Evolutionary conservation across 2,113 vertebrate species (phyloP), one percentile per base, ranked within the genome.

Genomic region (Addax nasomaculatus): DNA sequence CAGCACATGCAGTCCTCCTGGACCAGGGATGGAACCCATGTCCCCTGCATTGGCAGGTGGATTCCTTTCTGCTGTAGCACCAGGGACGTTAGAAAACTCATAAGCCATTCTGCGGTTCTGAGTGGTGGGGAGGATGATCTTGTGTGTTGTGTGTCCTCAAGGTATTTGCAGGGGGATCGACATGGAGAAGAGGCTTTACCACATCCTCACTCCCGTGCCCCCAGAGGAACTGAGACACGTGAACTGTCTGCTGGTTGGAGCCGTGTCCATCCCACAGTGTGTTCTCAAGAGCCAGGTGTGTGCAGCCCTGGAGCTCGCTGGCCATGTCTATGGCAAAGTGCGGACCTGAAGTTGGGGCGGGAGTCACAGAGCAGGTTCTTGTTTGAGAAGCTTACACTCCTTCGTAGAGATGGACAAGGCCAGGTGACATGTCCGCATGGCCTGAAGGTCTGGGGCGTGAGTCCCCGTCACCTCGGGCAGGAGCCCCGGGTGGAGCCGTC

Each of bases 161-260:
- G 99, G 99, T 62, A 98, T 99, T 25, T 99, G 99, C 27, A 99
- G 99, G 92, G 99, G 99, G 1, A 98, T 99, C 1, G 99, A 99
- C 92, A 99, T 99, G 98, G 98, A 98, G 1, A 99, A 99, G 97
- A 99, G 99, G 36, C 98, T 99, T 19, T 99, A 99, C 97, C 99
- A 99, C 45, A 29, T 99, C 79, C 98, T 99, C 93, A 99, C 99
- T 0, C 99, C 99, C 0, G 96, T 99, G 23, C 98, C 99, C 76
- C 99, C 99, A 0, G 98, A 99, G 16, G 92, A 98, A 64, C 98
- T 99, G 1, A 98, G 99, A 17, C 96, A 98, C 0, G 99, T 99
- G 95, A 99, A 99, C 51, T 99, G 99, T 92, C 98, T 99, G 62
- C 99, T 99, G 2, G 96, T 99, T 0, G 99, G 99, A 0, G 99